Percentiles rank a stretch among this genome's conserved stretches.
Conservation (phyloP, 1,140 invertebrate species). For the Orius laevigatus region DNA sequence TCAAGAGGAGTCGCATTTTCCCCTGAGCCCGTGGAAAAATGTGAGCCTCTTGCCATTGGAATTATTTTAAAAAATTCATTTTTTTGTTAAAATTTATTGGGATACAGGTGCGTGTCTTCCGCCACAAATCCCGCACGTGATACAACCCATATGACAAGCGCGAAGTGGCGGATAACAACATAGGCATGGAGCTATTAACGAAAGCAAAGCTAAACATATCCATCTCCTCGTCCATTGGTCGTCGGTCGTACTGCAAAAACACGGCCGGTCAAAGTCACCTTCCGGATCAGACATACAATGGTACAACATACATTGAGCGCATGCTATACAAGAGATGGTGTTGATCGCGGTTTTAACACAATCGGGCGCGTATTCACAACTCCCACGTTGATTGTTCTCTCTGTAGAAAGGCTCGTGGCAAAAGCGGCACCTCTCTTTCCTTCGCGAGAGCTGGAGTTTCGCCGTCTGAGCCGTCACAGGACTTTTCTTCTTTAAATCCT, state of each 20-base stretch:
- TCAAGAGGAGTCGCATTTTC: constrained; percentile 8
- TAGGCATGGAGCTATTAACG: constrained; percentile 76
- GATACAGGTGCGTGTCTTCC: constrained; percentile 55
- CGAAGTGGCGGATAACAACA: constrained; percentile 81
- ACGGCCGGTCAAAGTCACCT: constrained; percentile 60
- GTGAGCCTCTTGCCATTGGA: constrained; percentile 2
- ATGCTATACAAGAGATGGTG: constrained; percentile 64
- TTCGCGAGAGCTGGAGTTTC: constrained; percentile 14
- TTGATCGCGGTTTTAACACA: constrained; percentile 63
- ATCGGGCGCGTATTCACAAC: constrained; percentile 80
- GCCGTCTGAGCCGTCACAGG: constrained; percentile 16
- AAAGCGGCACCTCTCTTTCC: constrained; percentile 34
- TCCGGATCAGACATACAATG: constrained; percentile 81
- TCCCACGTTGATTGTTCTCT: constrained; percentile 61
- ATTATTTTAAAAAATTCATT: too few relatives aligned
- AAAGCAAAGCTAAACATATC: constrained; percentile 70
- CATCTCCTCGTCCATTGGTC: constrained; percentile 46
- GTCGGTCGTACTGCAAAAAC: constrained; percentile 45
- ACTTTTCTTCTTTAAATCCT: constrained; percentile 36
- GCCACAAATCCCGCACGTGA: constrained; percentile 62
- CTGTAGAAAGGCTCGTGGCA: constrained; percentile 57
- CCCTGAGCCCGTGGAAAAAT: constrained; percentile 12
- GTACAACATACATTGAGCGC: constrained; percentile 77
- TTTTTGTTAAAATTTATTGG: constrained; percentile 23
- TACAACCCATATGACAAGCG: constrained; percentile 66